Conservation (phyloP, 2,888 invertebrate species). For the Melikaiella ostensackeni region DNA sequence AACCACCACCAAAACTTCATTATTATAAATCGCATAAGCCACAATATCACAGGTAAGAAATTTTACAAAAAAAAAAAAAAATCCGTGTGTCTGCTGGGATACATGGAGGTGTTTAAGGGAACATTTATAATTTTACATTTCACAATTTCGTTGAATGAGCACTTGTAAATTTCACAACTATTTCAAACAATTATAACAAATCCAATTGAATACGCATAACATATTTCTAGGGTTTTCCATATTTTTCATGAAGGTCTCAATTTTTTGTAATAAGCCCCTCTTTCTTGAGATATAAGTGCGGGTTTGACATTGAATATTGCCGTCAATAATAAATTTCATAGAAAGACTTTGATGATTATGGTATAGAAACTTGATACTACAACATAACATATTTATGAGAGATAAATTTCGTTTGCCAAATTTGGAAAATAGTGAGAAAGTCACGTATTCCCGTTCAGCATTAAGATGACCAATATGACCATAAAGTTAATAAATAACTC, state of each 20-base stretch:
- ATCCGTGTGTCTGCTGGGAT: too few relatives aligned
- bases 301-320: background rate
- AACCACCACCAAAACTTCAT: slow-evolving; percentile 2
- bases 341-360: too few relatives aligned
- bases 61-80: background rate
- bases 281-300: background rate
- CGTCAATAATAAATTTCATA: background rate
- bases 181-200: too few relatives aligned
- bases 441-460: background rate
- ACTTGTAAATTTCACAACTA: too few relatives aligned
- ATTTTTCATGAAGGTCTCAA: too few relatives aligned
- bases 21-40: slow-evolving; percentile 49
- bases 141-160: too few relatives aligned
- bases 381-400: background rate
- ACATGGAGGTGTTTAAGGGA: too few relatives aligned
- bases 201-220: too few relatives aligned
- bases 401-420: background rate
- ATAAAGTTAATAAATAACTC: too few relatives aligned
- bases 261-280: too few relatives aligned
- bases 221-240: too few relatives aligned
- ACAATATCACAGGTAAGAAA: slow-evolving; percentile 53
- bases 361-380: background rate
- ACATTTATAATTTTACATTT: too few relatives aligned
- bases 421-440: background rate
- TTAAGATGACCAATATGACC: background rate